These are phyloP conservation scores for Anguilla pacifica DNA, from an alignment of 2,797 vertebrate species.

Conservation along the genomic window DNA sequence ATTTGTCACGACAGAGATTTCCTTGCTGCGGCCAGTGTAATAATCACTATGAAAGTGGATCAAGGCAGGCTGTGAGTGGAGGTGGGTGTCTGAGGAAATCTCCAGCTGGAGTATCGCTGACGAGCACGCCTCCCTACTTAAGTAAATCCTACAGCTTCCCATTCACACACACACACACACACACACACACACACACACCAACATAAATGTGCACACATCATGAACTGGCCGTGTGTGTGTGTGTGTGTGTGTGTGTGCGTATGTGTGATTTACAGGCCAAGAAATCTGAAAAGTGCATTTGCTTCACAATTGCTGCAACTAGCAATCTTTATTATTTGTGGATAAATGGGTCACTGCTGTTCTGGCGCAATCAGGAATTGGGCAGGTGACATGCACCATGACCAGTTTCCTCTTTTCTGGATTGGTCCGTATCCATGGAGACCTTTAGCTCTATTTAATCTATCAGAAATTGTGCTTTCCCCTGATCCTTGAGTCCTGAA, in stretches of 20 bases:
- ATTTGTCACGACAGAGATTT: constrained; percentile 32
- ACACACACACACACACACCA: background rate
- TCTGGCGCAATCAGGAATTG: background rate
- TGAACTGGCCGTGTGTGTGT: too few relatives aligned
- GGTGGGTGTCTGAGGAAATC: constrained; percentile 32
- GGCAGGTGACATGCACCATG: background rate
- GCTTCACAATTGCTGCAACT: background rate
- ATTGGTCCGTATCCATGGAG: background rate
- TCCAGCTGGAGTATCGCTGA: constrained; percentile 20
- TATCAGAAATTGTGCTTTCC: background rate
- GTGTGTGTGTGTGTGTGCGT: too few relatives aligned
- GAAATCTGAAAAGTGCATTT: background rate
- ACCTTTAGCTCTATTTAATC: background rate
- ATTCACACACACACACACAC: constrained; percentile 6
- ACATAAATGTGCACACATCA: constrained; percentile 11
- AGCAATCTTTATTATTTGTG: background rate
- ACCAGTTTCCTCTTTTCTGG: background rate
- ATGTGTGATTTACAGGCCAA: too few relatives aligned
- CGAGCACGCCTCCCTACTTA: constrained; percentile 29
- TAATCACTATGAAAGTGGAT: constrained; percentile 36
- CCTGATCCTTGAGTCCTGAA: background rate
- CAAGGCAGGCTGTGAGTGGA: constrained; percentile 33
- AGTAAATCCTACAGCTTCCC: constrained; percentile 8
- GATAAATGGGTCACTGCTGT: background rate
- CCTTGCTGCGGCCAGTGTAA: constrained; percentile 33